Conservation (phyloP, 2,888 invertebrate species). For the Phyllotreta cruciferae region DNA sequence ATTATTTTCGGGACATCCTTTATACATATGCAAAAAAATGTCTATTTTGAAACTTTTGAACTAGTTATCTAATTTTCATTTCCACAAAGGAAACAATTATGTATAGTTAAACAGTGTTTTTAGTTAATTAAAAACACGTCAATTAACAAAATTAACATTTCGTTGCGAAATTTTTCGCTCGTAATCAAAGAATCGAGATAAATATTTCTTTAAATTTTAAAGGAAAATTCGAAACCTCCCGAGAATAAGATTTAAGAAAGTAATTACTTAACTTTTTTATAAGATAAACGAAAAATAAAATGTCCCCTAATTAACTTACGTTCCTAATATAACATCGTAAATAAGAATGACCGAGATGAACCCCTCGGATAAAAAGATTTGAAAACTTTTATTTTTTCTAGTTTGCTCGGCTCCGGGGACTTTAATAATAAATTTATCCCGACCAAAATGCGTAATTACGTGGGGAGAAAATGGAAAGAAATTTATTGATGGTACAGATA, state of each 20-base stretch:
- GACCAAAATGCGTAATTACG: background rate
- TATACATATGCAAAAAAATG: no score
- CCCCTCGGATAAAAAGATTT: conserved; percentile 1
- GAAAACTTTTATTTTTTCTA: conserved; percentile 14
- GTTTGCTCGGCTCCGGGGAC: conserved; percentile 8
- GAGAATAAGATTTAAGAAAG: conserved; percentile 16
- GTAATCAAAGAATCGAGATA: no score
- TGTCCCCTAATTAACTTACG: conserved; percentile 23
- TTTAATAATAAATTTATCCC: conserved; percentile 7
- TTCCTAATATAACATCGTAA: conserved; percentile 15
- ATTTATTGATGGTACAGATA: background rate
- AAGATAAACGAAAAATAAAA: conserved; percentile 25
- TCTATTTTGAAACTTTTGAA: no score
- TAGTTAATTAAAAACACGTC: no score
- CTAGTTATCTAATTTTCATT: no score
- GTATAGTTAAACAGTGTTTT: no score
- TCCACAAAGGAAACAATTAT: no score
- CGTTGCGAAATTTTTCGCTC: no score
- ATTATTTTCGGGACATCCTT: no score
- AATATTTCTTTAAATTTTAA: no score
- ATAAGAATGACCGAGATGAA: conserved; percentile 17
- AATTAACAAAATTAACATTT: no score
- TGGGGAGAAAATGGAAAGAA: background rate
- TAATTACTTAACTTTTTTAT: conserved; percentile 27
- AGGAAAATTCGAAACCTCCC: background rate